These are phyloP conservation scores for Aromia moschata DNA, from an alignment of 2,888 invertebrate species.

Conservation along the genomic window DNA sequence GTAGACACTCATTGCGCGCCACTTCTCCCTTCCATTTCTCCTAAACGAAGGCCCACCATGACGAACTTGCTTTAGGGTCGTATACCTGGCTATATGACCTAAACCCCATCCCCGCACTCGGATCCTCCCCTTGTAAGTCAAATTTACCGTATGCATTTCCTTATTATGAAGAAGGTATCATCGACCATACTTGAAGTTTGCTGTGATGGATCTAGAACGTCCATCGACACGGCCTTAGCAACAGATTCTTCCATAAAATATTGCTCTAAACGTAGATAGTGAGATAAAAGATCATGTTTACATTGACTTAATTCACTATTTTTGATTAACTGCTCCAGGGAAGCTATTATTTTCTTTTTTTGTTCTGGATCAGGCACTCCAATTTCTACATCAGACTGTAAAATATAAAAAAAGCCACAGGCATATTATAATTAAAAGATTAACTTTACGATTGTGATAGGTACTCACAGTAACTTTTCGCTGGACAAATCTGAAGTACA, in stretches of 20 bases:
- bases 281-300: constrained; percentile 85
- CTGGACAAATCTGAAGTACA: constrained; percentile 89
- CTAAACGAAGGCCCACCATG: too few relatives aligned
- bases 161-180: constrained; percentile 96
- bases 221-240: constrained; percentile 87
- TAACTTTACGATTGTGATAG: not conserved
- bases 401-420: constrained; percentile 21
- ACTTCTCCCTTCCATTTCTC: too few relatives aligned
- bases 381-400: constrained; percentile 72
- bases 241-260: constrained; percentile 96
- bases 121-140: constrained; percentile 56
- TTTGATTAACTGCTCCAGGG: constrained; percentile 72
- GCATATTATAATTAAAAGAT: not conserved
- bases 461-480: constrained; percentile 75
- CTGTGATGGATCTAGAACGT: constrained; percentile 75
- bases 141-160: constrained; percentile 86
- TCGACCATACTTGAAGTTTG: constrained; percentile 93
- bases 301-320: constrained; percentile 78
- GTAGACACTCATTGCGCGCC: too few relatives aligned
- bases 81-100: too few relatives aligned
- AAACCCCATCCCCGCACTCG: too few relatives aligned
- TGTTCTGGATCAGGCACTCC: constrained; percentile 66
- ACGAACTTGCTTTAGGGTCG: too few relatives aligned
- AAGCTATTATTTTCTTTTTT: constrained; percentile 63
- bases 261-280: constrained; percentile 91